Evolutionary conservation across 2,888 invertebrate species (phyloP).

Genomic region (Sminthurides aquaticus): DNA sequence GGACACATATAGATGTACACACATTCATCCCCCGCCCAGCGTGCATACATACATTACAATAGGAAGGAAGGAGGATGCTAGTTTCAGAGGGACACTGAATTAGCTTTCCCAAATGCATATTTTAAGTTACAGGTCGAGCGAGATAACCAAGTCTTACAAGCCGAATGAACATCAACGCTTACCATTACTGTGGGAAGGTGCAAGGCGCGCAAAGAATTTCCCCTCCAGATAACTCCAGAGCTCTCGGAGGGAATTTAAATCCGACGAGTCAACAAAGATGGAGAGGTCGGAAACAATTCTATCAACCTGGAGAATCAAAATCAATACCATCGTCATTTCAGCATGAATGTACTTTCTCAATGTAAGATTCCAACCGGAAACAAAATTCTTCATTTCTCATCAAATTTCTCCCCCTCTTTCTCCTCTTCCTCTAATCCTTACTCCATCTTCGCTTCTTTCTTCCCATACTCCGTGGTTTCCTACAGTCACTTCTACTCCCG

Average conservation of each 20-base stretch:
- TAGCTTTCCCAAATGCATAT: no score
- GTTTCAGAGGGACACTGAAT: no score
- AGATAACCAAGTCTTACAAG: neutral
- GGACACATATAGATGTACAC: no score
- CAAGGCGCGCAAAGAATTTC: constrained; percentile 78
- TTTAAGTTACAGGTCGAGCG: no score
- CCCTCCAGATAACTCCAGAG: constrained; percentile 84
- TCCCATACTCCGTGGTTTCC: no score
- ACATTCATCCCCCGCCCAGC: no score
- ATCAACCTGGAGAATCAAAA: constrained; percentile 34
- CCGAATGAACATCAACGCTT: constrained; percentile 36
- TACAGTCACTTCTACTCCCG: no score
- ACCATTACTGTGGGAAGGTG: constrained; percentile 73
- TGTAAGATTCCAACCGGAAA: constrained; percentile 22
- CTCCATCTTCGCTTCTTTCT: no score
- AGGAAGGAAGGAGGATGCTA: no score
- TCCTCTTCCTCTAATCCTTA: no score
- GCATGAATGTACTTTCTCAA: constrained; percentile 12
- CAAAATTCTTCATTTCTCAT: constrained; percentile 23
- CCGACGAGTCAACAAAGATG: constrained; percentile 53
- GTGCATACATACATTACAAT: no score
- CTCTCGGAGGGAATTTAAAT: constrained; percentile 70
- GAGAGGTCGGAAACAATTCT: constrained; percentile 42
- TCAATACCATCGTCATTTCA: constrained; percentile 16
- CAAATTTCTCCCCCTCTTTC: no score